Percentiles rank a stretch among this genome's conserved stretches.
phyloP scores from a whole-genome alignment of 2,888 invertebrate genomes.

The Conistra vaccinii region DNA sequence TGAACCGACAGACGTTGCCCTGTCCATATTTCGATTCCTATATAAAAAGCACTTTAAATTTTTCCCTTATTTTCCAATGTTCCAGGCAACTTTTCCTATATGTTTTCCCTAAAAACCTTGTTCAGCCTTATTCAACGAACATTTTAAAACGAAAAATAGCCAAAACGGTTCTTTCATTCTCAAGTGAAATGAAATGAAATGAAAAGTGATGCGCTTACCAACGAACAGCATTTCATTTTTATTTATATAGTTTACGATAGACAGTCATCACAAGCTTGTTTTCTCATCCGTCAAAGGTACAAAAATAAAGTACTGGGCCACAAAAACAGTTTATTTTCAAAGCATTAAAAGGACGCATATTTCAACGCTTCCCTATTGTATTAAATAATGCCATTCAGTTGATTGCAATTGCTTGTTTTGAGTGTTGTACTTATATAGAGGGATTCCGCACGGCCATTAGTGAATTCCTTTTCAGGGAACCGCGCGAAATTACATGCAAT shows the following conservation, averaged over 20 bases:
- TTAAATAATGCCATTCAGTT: slow-evolving; percentile 60
- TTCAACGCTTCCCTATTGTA: slow-evolving; percentile 45
- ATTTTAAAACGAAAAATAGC: not conserved
- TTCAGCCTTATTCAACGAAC: not conserved
- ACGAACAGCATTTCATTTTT: not conserved
- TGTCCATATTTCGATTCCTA: not conserved
- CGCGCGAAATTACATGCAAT: slow-evolving; percentile 83
- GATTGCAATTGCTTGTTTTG: slow-evolving; percentile 71
- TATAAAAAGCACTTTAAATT: not conserved
- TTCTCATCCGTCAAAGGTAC: not conserved
- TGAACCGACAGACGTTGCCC: not conserved
- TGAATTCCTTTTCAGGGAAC: slow-evolving; percentile 78
- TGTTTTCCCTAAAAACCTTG: not conserved
- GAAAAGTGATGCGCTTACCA: not conserved
- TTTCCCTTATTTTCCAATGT: not conserved
- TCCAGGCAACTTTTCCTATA: not conserved
- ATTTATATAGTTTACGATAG: not conserved
- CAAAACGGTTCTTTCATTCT: not conserved
- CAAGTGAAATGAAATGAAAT: too few relatives aligned
- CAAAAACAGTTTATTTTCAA: slow-evolving; percentile 8
- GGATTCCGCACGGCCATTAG: slow-evolving; percentile 80
- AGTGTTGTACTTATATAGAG: slow-evolving; percentile 73
- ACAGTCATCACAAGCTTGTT: not conserved
- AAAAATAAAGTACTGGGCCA: not conserved
- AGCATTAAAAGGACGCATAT: slow-evolving; percentile 20